Percentiles rank a stretch among this genome's conserved stretches.
These are phyloP conservation scores for Polyommatus icarus DNA, from an alignment of 2,888 invertebrate genomes.

Conservation along the genomic window DNA sequence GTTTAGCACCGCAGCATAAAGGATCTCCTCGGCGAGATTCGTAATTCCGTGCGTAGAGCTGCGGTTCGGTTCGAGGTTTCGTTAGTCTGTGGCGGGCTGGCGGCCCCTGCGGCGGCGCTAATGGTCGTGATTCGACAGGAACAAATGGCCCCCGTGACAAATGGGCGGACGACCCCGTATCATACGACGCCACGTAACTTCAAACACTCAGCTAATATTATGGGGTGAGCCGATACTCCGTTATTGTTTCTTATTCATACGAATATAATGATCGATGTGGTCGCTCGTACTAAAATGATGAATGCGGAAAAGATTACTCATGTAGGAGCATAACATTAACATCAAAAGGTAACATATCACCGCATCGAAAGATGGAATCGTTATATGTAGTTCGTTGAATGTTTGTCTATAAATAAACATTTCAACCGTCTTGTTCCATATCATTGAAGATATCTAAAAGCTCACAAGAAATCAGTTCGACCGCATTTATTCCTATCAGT, in stretches of 20 bases:
- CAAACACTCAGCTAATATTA: conserved; percentile 65
- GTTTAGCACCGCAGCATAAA: conserved; percentile 45
- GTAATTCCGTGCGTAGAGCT: not conserved
- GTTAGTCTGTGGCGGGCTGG: conserved; percentile 64
- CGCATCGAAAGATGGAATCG: not conserved
- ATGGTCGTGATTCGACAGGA: conserved; percentile 82
- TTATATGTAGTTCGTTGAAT: not conserved
- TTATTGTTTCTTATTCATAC: conserved; percentile 34
- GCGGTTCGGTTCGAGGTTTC: conserved; percentile 38
- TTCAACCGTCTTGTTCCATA: not conserved
- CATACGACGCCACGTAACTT: conserved; percentile 66
- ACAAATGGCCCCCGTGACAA: conserved; percentile 80
- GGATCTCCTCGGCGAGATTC: conserved; percentile 38
- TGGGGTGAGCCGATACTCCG: conserved; percentile 49
- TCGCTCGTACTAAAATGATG: conserved; percentile 19
- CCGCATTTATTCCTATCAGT: conserved; percentile 6
- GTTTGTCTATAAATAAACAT: conserved; percentile 6
- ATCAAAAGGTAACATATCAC: not conserved
- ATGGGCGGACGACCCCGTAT: conserved; percentile 75
- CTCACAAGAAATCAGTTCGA: conserved; percentile 2
- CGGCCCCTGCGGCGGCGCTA: conserved; percentile 78
- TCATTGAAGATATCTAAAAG: conserved; percentile 1
- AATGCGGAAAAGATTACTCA: not conserved
- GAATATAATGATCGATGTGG: conserved; percentile 37
- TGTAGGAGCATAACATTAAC: not conserved